phyloP scores from a whole-genome alignment of 1,140 invertebrate genomes.

The Alviniconcha marisindica region DNA sequence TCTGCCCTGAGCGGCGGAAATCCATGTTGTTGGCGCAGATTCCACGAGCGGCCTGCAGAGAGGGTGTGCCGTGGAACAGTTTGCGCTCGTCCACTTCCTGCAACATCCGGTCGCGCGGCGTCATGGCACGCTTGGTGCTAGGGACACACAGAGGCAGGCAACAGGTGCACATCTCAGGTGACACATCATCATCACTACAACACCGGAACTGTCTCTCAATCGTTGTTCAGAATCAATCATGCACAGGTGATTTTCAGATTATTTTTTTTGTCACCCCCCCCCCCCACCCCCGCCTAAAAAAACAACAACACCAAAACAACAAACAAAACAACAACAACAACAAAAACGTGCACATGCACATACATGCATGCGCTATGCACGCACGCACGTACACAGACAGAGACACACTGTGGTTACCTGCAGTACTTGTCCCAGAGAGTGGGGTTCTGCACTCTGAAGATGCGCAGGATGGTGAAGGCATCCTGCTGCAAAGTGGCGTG shows the following conservation, averaged over 20 bases:
- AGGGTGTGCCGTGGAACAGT: slow-evolving; percentile 63
- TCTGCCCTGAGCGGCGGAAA: slow-evolving; percentile 55
- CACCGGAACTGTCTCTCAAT: no score
- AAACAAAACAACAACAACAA: no score
- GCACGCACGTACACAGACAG: slow-evolving; percentile 13
- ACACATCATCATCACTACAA: no score
- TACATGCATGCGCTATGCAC: not conserved
- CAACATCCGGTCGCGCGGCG: not conserved
- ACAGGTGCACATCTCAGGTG: no score
- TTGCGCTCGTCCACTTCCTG: slow-evolving; percentile 47
- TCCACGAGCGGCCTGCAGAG: slow-evolving; percentile 47
- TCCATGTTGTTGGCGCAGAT: slow-evolving; percentile 66
- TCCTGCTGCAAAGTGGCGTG: not conserved
- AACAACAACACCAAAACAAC: no score
- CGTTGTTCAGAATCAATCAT: no score
- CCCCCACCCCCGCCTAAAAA: no score
- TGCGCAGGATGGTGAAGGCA: slow-evolving; percentile 24
- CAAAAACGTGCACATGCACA: not conserved
- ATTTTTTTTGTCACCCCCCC: no score
- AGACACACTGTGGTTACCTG: slow-evolving; percentile 27
- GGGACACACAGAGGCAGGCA: no score
- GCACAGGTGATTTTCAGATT: no score
- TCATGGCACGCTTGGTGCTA: slow-evolving; percentile 6
- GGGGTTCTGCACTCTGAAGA: slow-evolving; percentile 47
- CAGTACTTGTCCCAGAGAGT: slow-evolving; percentile 40